Evolutionary conservation across 2,888 invertebrate species (phyloP).

Genomic region (Zygaena filipendulae): DNA sequence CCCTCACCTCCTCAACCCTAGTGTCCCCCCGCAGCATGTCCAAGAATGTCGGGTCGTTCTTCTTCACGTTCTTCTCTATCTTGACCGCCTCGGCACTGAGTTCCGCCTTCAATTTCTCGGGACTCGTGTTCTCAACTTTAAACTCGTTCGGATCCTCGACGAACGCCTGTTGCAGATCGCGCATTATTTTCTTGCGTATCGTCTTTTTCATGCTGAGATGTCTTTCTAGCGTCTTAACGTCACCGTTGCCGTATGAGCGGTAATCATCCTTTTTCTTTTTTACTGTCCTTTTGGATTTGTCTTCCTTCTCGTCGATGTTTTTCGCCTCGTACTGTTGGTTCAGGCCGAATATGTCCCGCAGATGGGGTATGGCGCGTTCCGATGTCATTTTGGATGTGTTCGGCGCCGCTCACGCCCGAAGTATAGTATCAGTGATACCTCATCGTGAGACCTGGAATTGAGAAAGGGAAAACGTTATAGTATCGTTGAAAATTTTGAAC

Average conservation of each 20-base stretch:
- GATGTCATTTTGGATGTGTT: conserved; percentile 67
- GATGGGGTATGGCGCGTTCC: conserved; percentile 80
- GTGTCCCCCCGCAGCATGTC: conserved; percentile 75
- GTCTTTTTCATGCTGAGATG: conserved; percentile 91
- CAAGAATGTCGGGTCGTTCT: conserved; percentile 72
- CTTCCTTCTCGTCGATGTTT: conserved; percentile 54
- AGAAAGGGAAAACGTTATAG: conserved; percentile 21
- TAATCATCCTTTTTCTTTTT: conserved; percentile 77
- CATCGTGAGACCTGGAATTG: conserved; percentile 53
- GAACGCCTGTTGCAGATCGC: conserved; percentile 81
- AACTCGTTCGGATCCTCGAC: conserved; percentile 79
- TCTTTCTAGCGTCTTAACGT: conserved; percentile 80
- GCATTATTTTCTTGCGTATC: conserved; percentile 86
- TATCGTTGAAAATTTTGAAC: conserved; percentile 4
- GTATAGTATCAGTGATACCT: conserved; percentile 41
- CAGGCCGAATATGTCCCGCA: conserved; percentile 78
- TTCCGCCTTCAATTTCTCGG: conserved; percentile 75
- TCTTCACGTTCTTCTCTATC: conserved; percentile 65
- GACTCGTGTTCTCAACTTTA: conserved; percentile 75
- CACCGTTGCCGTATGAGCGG: conserved; percentile 72
- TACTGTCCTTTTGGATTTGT: conserved; percentile 63
- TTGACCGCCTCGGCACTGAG: conserved; percentile 75
- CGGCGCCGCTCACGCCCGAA: conserved; percentile 29
- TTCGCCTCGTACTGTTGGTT: conserved; percentile 64
- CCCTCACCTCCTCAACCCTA: conserved; percentile 48